Percentiles rank a stretch among this genome's conserved stretches.
Evolutionary conservation across 2,888 invertebrate genomes (phyloP).

Genomic region (Aphodius granarius): DNA sequence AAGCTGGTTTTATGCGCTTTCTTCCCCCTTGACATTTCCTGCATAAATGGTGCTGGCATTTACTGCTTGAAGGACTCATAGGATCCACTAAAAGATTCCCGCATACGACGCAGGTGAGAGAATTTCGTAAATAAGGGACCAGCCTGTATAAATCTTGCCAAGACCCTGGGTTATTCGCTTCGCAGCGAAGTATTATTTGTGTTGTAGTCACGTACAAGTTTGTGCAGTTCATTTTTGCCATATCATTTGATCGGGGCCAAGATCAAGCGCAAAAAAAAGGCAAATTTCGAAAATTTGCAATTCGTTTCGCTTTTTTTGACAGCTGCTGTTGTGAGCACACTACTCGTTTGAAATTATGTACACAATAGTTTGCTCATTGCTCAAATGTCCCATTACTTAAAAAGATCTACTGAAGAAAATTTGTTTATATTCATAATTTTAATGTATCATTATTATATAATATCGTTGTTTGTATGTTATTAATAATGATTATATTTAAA

Average conservation of each 20-base stretch:
- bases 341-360: constrained; percentile 12
- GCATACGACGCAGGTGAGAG: constrained; percentile 88
- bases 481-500: no score
- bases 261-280: not conserved
- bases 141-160: constrained; percentile 82
- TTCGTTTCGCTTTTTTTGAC: constrained; percentile 3
- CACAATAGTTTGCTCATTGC: constrained; percentile 2
- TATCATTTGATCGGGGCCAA: constrained; percentile 11
- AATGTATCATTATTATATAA: no score
- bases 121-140: constrained; percentile 82
- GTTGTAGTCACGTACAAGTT: constrained; percentile 82
- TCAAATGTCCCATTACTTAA: constrained; percentile 4
- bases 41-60: constrained; percentile 90
- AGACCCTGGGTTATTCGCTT: constrained; percentile 69
- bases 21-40: constrained; percentile 80
- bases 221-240: constrained; percentile 71
- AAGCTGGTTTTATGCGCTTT: constrained; percentile 82
- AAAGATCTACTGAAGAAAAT: no score
- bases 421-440: no score
- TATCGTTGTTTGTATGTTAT: no score
- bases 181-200: constrained; percentile 76
- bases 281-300: not conserved
- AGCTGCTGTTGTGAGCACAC: constrained; percentile 7
- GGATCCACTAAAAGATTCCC: constrained; percentile 81
- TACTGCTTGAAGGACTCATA: constrained; percentile 73